Percentiles rank a stretch among this genome's conserved stretches.
phyloP scores from a whole-genome alignment of 1,140 invertebrate species.

The Mylabris phalerata region DNA sequence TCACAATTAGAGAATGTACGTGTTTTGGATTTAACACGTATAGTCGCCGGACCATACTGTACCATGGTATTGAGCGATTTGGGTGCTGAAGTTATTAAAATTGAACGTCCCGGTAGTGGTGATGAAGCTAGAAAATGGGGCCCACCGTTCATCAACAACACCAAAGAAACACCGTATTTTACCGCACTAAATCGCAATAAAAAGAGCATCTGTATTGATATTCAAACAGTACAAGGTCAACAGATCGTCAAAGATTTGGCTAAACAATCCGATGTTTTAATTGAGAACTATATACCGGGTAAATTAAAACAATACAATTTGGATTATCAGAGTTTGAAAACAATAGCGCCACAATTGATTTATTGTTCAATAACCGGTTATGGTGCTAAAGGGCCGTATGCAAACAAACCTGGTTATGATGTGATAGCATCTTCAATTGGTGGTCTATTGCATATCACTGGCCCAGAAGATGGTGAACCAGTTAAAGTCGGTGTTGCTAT shows the following conservation, averaged over 20 bases:
- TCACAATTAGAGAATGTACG: not conserved
- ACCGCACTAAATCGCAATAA: constrained; percentile 90
- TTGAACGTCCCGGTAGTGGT: constrained; percentile 71
- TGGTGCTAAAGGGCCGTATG: constrained; percentile 81
- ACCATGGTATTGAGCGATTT: constrained; percentile 91
- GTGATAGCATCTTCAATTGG: constrained; percentile 90
- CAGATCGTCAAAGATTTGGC: constrained; percentile 69
- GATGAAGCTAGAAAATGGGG: constrained; percentile 92
- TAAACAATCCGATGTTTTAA: constrained; percentile 73
- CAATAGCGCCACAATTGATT: constrained; percentile 71
- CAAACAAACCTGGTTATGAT: constrained; percentile 84
- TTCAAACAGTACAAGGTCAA: constrained; percentile 65
- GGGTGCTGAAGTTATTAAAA: constrained; percentile 91
- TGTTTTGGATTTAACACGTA: constrained; percentile 74
- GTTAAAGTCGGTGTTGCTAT: constrained; percentile 90
- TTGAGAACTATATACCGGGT: constrained; percentile 94
- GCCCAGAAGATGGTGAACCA: constrained; percentile 73
- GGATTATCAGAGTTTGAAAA: constrained; percentile 68
- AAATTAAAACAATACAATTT: constrained; percentile 72
- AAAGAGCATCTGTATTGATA: constrained; percentile 84
- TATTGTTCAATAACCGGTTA: constrained; percentile 95
- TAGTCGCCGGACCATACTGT: constrained; percentile 79
- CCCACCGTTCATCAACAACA: constrained; percentile 75
- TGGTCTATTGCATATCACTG: constrained; percentile 85
- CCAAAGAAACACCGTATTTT: constrained; percentile 78